Evolutionary conservation across 35 echinoderm and acorn worm species (phyloP), one percentile per base, ranked within the genome.

Genomic region (Heliocidaris tuberculata): DNA sequence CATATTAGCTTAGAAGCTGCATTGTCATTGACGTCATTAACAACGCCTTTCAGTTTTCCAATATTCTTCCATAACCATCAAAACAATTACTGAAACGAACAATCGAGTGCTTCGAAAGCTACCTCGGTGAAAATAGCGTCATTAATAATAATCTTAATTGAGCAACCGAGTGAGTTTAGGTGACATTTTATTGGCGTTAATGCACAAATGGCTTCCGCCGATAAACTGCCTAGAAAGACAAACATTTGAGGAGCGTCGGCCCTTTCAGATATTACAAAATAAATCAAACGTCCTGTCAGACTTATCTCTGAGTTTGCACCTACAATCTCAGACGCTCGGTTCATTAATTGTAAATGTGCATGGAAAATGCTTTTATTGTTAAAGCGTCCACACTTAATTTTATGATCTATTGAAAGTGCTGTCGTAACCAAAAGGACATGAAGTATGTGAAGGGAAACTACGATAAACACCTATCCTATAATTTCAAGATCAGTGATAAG

Each of bases 91-190:
- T 24, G 27, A 7, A 78, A 24, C 65, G 7, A 56, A 78, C 27
- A n/a, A 27, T 78, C 6, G 27, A 78, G 65, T 78, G 65, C 19
- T 78, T 78, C 21, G 65, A n/a, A n/a, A 78, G 65, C 27, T 7
- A n/a, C 27, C 19, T 4, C 65, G 27, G 65, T 78, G 65, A 19
- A 56, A 56, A 29, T 42, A 78, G 65, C 6, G 65, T 78, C 27
- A 78, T 78, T 78, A 78, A 78, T 78, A 78, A n/a, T 78, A 19
- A n/a, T 78, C 27, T n/a, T 78, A 78, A 78, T 78, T 78, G 65
- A 78, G 65, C 65, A 78, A 78, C 27, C 21, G 65, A 24, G 19
- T 78, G 65, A 78, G 27, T 8, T 19, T 78, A 78, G 27, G 65
- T 78, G 65, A 78, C 65, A 78, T 78, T 78, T 78, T 78, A 78